These are phyloP conservation scores for Osmoderma eremita DNA, from an alignment of 2,888 invertebrate genomes.

Conservation along the genomic window DNA sequence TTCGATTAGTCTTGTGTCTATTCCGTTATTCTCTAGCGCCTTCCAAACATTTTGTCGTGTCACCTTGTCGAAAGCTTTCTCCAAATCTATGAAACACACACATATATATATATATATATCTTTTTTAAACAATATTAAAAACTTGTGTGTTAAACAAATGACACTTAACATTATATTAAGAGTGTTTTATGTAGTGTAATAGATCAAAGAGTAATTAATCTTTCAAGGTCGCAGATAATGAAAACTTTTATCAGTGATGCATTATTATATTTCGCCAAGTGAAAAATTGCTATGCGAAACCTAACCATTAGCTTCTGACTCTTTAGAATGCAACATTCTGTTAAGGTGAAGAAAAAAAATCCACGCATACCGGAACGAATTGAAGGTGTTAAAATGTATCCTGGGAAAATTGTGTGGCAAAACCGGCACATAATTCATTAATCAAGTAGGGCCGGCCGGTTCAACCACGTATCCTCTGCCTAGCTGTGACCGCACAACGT, in stretches of 20 bases:
- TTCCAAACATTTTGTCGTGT: no score
- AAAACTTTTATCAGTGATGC: background rate
- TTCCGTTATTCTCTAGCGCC: no score
- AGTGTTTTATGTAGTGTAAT: background rate
- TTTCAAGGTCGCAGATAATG: background rate
- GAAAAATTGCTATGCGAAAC: conserved; percentile 53
- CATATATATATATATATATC: no score
- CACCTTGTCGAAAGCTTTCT: no score
- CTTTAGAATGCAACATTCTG: conserved; percentile 19
- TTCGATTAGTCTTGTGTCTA: no score
- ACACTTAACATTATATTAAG: background rate
- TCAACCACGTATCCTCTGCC: conserved; percentile 17
- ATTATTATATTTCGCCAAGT: conserved; percentile 56
- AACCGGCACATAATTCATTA: conserved; percentile 45
- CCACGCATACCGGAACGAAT: conserved; percentile 48
- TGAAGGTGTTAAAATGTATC: conserved; percentile 52
- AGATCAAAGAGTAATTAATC: background rate
- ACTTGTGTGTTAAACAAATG: no score
- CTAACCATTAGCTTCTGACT: conserved; percentile 51
- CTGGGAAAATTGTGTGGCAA: conserved; percentile 31
- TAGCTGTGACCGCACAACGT: conserved; percentile 1
- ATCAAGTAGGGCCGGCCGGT: conserved; percentile 34
- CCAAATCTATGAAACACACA: no score
- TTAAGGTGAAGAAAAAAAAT: conserved; percentile 25
- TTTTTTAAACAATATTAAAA: no score